Conservation (phyloP, 2,797 vertebrate genomes). For the Propithecus deckenii region DNA sequence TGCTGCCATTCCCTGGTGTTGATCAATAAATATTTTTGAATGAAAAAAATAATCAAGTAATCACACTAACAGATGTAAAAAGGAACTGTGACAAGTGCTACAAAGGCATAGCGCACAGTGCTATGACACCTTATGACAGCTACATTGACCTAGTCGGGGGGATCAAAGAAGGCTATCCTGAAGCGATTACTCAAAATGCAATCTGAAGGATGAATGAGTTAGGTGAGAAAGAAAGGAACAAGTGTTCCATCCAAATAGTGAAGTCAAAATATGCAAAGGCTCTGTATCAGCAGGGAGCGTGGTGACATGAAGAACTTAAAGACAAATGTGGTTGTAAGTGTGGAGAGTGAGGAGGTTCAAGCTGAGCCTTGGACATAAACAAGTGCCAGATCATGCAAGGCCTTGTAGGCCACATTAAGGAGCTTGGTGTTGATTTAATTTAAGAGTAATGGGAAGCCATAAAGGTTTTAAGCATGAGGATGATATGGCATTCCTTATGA, state of each 20-base stretch:
- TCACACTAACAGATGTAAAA: background rate
- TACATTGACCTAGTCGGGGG: background rate
- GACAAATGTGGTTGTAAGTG: background rate
- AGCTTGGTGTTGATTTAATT: background rate
- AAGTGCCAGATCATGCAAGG: background rate
- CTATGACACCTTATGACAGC: background rate
- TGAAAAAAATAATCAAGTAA: background rate
- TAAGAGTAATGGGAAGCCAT: background rate
- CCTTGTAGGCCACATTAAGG: background rate
- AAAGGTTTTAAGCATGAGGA: background rate
- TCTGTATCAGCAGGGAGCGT: background rate
- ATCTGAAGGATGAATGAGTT: background rate
- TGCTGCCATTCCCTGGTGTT: background rate
- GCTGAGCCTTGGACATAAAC: background rate
- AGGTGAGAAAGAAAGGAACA: background rate
- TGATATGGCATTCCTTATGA: background rate
- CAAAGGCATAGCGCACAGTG: background rate
- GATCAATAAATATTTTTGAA: background rate
- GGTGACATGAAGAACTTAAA: background rate
- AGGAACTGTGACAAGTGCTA: background rate
- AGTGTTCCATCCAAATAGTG: background rate
- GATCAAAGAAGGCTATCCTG: background rate
- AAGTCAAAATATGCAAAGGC: background rate
- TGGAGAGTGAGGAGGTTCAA: background rate
- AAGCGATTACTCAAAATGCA: background rate